These are phyloP conservation scores for Channa argus DNA, from an alignment of 2,113 vertebrate genomes.

Conservation along the genomic window DNA sequence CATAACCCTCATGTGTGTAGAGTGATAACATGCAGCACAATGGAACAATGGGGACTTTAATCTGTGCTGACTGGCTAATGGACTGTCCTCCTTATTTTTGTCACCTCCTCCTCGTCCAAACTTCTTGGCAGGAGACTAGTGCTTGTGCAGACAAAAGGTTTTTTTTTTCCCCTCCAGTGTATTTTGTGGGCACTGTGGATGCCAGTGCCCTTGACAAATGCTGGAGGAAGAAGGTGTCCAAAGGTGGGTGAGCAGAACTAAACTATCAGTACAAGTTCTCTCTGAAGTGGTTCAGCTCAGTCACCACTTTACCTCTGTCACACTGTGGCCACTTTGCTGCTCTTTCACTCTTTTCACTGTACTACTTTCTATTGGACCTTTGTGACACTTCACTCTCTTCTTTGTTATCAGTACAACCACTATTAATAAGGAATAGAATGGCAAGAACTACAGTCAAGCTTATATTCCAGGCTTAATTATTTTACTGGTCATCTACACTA, in stretches of 20 bases:
- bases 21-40: not conserved
- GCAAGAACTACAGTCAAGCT: no score
- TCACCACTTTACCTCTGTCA: constrained; percentile 19
- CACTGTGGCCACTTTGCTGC: not conserved
- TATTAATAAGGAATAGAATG: not conserved
- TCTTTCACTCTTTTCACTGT: not conserved
- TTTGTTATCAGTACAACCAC: not conserved
- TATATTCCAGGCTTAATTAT: no score
- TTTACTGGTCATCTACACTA: no score
- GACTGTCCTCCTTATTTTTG: constrained; percentile 8
- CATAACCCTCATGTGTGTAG: constrained; percentile 8
- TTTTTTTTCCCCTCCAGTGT: not conserved
- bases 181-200: no score
- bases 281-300: not conserved
- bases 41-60: not conserved
- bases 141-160: constrained; percentile 17
- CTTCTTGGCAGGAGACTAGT: not conserved
- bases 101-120: constrained; percentile 26
- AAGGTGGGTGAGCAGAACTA: no score
- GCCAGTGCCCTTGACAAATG: no score
- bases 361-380: not conserved
- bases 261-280: no score
- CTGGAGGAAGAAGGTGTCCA: no score
- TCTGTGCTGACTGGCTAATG: constrained; percentile 9
- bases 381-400: not conserved